phyloP scores from a whole-genome alignment of 2,888 invertebrate genomes.

The Phengaris arion region DNA sequence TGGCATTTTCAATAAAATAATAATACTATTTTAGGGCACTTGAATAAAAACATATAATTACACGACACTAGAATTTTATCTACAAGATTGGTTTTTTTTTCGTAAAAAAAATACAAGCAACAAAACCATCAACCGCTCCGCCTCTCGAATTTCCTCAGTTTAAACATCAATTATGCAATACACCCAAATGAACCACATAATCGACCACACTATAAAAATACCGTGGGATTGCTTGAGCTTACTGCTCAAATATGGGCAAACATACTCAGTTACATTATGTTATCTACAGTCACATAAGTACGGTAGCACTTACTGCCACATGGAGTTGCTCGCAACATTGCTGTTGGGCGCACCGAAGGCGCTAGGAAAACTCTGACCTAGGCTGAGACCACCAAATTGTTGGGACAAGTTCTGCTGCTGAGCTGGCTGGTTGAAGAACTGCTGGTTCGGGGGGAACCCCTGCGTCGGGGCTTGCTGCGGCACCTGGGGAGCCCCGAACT shows the following conservation, averaged over 20 bases:
- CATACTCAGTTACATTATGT: conserved; percentile 27
- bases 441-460: conserved; percentile 48
- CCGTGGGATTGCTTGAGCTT: conserved; percentile 4
- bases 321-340: conserved; percentile 67
- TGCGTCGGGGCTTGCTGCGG: conserved; percentile 45
- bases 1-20: not conserved
- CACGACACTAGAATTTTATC: no score
- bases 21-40: conserved; percentile 5
- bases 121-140: not conserved
- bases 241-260: conserved; percentile 15
- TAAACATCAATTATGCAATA: not conserved
- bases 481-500: conserved; percentile 47
- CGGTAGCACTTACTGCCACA: conserved; percentile 62
- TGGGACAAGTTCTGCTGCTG: conserved; percentile 50
- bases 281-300: conserved; percentile 35
- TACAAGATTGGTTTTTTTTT: not conserved
- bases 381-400: conserved; percentile 63
- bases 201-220: conserved; percentile 14
- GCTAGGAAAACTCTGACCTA: conserved; percentile 68
- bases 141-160: not conserved
- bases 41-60: not conserved
- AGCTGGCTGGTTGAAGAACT: conserved; percentile 41
- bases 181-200: conserved; percentile 11
- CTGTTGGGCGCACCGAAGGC: conserved; percentile 60
- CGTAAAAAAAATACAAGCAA: not conserved